These are phyloP conservation scores for Cantharis flavilabris DNA, from an alignment of 2,888 invertebrate genomes.

Conservation along the genomic window DNA sequence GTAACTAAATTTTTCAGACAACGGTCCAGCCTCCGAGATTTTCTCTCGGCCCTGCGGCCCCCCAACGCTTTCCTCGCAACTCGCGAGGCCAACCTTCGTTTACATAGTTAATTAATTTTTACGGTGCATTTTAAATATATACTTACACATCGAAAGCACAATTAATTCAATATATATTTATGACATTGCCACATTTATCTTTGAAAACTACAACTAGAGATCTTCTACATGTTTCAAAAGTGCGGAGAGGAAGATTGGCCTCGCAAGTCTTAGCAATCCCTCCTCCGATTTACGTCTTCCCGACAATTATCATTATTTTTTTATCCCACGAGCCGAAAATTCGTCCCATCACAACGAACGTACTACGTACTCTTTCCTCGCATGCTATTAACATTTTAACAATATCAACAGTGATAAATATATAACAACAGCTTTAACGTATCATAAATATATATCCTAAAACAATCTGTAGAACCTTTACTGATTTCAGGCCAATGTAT, in stretches of 20 bases:
- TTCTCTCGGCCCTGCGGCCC: slow-evolving; percentile 27
- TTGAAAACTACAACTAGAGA: slow-evolving; percentile 33
- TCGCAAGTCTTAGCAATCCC: background rate
- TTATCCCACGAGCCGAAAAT: slow-evolving; percentile 15
- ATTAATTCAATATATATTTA: slow-evolving; percentile 37
- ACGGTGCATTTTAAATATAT: slow-evolving; percentile 15
- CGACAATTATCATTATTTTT: too few relatives aligned
- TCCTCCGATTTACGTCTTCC: background rate
- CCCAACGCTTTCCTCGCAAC: background rate
- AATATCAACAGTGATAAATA: slow-evolving; percentile 54
- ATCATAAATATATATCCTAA: slow-evolving; percentile 40
- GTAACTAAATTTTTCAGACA: slow-evolving; percentile 41
- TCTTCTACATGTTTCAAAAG: slow-evolving; percentile 30
- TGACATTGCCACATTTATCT: slow-evolving; percentile 43
- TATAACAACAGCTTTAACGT: slow-evolving; percentile 54
- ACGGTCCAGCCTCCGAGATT: slow-evolving; percentile 52
- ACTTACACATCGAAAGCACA: slow-evolving; percentile 36
- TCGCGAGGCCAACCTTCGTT: background rate
- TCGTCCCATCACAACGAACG: slow-evolving; percentile 1
- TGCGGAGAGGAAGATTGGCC: slow-evolving; percentile 13
- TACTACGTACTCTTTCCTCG: slow-evolving; percentile 5
- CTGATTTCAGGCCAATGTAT: slow-evolving; percentile 26
- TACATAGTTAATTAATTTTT: background rate
- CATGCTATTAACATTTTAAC: slow-evolving; percentile 45
- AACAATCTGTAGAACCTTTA: slow-evolving; percentile 31